Conservation (phyloP, 2,888 invertebrate genomes). For the Epinotia ramella region DNA sequence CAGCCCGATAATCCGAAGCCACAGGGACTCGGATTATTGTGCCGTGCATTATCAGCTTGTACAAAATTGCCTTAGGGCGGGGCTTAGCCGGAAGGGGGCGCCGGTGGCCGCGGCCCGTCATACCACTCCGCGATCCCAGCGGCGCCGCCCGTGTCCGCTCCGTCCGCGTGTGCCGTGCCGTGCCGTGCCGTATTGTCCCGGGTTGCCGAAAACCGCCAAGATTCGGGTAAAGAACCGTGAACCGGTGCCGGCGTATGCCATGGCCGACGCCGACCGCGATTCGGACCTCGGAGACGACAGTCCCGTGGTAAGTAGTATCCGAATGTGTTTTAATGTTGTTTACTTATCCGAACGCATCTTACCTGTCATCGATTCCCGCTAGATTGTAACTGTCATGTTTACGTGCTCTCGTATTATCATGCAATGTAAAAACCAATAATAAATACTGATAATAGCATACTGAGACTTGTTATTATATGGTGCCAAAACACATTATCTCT, state of each 20-base stretch:
- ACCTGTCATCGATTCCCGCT: too few species aligned
- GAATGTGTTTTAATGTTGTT: too few species aligned
- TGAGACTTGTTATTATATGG: too few species aligned
- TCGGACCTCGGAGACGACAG: slow-evolving; percentile 91
- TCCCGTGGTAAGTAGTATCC: slow-evolving; percentile 90
- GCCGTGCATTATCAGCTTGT: too few species aligned
- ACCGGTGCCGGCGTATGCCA: slow-evolving; percentile 94
- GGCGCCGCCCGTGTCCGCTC: slow-evolving; percentile 62
- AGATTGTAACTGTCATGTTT: too few species aligned
- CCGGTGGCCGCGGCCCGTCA: slow-evolving; percentile 59
- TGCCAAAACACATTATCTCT: too few species aligned
- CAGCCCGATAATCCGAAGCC: too few species aligned
- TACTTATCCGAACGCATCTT: too few species aligned
- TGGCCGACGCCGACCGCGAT: slow-evolving; percentile 89
- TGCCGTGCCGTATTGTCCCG: slow-evolving; percentile 54
- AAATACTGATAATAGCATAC: too few species aligned
- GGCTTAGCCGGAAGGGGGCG: slow-evolving; percentile 69
- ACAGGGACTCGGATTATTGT: too few species aligned
- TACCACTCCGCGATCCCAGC: slow-evolving; percentile 72
- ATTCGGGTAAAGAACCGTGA: slow-evolving; percentile 96
- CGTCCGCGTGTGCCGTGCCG: slow-evolving; percentile 47
- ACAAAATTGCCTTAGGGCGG: slow-evolving; percentile 82
- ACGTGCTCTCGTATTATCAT: too few species aligned
- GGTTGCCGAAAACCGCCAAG: slow-evolving; percentile 85
- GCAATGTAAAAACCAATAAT: too few species aligned